Evolutionary conservation across 1,140 invertebrate genomes (phyloP).

Genomic region (Paracyclopina nana): DNA sequence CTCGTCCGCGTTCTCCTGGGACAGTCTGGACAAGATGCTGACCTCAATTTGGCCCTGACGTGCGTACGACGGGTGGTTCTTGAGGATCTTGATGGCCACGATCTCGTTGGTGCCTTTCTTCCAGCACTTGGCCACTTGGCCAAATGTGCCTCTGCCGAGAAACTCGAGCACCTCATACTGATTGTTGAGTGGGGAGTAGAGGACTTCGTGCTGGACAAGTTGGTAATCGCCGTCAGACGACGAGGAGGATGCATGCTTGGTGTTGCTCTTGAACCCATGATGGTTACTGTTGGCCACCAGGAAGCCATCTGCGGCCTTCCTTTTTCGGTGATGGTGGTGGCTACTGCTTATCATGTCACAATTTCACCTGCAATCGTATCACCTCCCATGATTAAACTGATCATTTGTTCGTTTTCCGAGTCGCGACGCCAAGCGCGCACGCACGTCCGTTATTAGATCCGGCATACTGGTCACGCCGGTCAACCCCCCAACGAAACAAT

Average conservation of each 20-base stretch:
- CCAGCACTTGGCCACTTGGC: constrained; percentile 98
- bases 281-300: no score
- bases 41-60: constrained; percentile 99
- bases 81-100: constrained; percentile 97
- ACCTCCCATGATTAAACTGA: no score
- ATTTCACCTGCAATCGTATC: no score
- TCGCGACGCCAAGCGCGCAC: no score
- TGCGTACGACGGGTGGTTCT: constrained; percentile 99
- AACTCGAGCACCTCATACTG: constrained; percentile 97
- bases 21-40: constrained; percentile 20
- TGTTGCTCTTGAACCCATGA: no score
- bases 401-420: no score
- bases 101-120: constrained; percentile 99
- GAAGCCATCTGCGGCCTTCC: no score
- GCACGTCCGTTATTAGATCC: no score
- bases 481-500: no score
- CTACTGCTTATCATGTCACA: no score
- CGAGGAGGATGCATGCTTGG: constrained; percentile 21
- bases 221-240: constrained; percentile 83
- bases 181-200: constrained; percentile 65
- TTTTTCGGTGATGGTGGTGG: no score
- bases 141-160: constrained; percentile 92
- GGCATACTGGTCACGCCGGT: no score
- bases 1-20: constrained; percentile 98
- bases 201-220: constrained; percentile 90